Conservation (phyloP, 2,113 vertebrate species). For the Dicentrarchus labrax region DNA sequence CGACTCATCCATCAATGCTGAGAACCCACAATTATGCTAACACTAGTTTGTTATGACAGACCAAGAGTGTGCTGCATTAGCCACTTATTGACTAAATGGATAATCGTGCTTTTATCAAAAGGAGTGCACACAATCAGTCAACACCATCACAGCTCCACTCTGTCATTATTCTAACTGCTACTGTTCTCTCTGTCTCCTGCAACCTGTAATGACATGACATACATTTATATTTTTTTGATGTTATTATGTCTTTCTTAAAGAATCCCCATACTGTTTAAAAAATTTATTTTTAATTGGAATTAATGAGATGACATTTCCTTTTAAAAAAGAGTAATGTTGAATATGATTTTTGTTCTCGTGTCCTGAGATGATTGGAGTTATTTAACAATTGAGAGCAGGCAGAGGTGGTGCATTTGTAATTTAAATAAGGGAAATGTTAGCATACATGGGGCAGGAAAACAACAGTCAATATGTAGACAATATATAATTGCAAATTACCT, state of each 20-base stretch:
- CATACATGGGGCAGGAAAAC: no score
- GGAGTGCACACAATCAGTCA: conserved; percentile 10
- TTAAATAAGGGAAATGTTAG: no score
- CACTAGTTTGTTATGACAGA: conserved; percentile 56
- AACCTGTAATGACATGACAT: background rate
- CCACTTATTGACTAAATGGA: conserved; percentile 64
- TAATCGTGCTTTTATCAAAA: conserved; percentile 46
- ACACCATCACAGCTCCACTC: background rate
- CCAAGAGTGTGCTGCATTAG: conserved; percentile 29
- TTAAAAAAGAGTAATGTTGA: no score
- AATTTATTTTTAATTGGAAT: no score
- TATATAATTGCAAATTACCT: no score
- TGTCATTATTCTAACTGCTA: background rate
- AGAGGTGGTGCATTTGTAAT: no score
- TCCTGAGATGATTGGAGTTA: no score
- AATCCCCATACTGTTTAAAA: no score
- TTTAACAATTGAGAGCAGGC: no score
- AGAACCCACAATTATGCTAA: conserved; percentile 50
- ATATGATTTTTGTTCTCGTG: no score
- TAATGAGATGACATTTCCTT: no score
- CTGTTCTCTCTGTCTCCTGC: background rate
- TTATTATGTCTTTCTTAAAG: background rate
- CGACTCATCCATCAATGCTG: conserved; percentile 58
- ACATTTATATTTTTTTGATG: background rate
- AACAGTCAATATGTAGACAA: no score